These are phyloP conservation scores for Nothobranchius furzeri DNA, from an alignment of 2,113 vertebrate genomes.

Conservation along the genomic window DNA sequence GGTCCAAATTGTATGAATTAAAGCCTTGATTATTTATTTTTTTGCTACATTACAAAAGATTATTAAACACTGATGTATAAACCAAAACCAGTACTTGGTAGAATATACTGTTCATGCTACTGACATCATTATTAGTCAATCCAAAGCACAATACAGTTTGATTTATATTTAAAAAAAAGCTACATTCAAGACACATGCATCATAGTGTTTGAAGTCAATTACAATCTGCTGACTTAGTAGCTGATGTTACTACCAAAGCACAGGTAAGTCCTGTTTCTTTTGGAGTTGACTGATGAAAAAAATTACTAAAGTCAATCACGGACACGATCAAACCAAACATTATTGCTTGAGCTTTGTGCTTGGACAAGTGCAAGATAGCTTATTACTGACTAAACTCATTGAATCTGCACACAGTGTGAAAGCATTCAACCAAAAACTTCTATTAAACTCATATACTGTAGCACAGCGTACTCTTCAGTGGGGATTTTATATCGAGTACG, in stretches of 20 bases:
- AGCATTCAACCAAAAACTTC: conserved; percentile 42
- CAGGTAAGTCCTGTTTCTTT: conserved; percentile 44
- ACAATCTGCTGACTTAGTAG: conserved; percentile 63
- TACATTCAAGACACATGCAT: conserved; percentile 78
- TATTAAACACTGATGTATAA: conserved; percentile 59
- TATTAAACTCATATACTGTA: conserved; percentile 20
- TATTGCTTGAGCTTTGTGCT: conserved; percentile 78
- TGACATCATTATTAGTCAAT: conserved; percentile 59
- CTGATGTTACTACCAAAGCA: conserved; percentile 37
- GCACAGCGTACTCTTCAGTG: conserved; percentile 36
- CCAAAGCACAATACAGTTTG: conserved; percentile 64
- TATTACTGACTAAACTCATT: conserved; percentile 61
- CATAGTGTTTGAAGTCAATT: conserved; percentile 57
- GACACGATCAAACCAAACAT: conserved; percentile 48
- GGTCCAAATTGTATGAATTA: conserved; percentile 44
- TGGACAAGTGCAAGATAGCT: conserved; percentile 68
- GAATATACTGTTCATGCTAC: conserved; percentile 64
- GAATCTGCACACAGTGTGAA: conserved; percentile 37
- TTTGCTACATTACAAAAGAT: conserved; percentile 53
- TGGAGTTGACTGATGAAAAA: conserved; percentile 52
- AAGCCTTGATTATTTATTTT: conserved; percentile 20
- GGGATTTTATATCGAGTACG: conserved; percentile 31
- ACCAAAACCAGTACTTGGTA: conserved; percentile 48
- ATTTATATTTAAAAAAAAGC: conserved; percentile 45
- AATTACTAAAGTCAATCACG: conserved; percentile 38